Evolutionary conservation across 1,140 invertebrate species (phyloP), one percentile per base, ranked within the genome.

Genomic region (Neomicropteryx cornuta): DNA sequence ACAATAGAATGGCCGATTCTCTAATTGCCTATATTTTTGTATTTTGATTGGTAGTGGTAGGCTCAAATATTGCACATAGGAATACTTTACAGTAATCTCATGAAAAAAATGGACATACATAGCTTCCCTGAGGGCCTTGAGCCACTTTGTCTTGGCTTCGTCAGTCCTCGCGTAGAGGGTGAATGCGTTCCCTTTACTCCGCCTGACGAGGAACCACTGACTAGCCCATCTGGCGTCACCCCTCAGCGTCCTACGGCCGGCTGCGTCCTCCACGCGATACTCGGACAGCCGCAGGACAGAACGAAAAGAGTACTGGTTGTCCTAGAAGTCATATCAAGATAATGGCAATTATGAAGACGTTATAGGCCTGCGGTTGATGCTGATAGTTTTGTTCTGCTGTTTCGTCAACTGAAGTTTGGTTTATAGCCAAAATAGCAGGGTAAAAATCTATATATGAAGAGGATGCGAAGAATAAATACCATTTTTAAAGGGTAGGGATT

Each of bases 261-360:
- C 73, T 20, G 66, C 72, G 58, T 92, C 86, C 54, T 97, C 90
- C 2, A 97, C 73, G 39, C 81, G 79, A 66, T 84, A 97, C 50
- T 95, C 84, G 34, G 79, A 75, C 31, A 97, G 67, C 37, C 81
- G 75, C 23, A 97, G 71, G 11, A 83, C 87, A 53, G 89, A 82
- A 41, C 91, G 84, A 66, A 81, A 96, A 52, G 81, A 87, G 62
- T 94, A 97, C 51, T 92, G 87, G 53, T 94, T 90, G 41, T 90
- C 85, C 81, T 87, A 56, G 31, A 65, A 60, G 45, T 33, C 29
- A 38, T n/a, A n/a, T n/a, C n/a, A n/a, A n/a, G n/a, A n/a, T n/a
- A n/a, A n/a, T n/a, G n/a, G n/a, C n/a, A 13, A 10, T 27, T 29
- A 16, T 37, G 21, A 24, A 37, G 13, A 11, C 4, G 3, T 14